Evolutionary conservation across 2,113 vertebrate species (phyloP), one percentile per base, ranked within the genome.

Genomic region (Hippocampus mohnikei): DNA sequence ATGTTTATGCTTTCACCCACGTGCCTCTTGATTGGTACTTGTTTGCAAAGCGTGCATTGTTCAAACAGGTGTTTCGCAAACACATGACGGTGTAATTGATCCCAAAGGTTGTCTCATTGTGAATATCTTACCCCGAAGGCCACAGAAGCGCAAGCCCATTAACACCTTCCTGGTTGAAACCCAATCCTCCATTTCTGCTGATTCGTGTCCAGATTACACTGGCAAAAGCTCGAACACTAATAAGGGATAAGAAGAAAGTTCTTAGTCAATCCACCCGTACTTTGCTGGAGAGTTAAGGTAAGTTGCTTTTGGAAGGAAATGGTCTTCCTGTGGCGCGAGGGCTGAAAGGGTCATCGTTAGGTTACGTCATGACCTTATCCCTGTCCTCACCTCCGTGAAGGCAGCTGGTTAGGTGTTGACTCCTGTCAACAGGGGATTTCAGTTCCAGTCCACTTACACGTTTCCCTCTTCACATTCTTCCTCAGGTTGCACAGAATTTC

Each of bases 331-430:
- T 62, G 73, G 82, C 82, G 86, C 87, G 82, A 79, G 79, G 88
- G 81, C 84, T 82, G 70, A 76, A 52, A 0, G 72, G 81, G 87
- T 89, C 88, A 88, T 88, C 87, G 27, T 42, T 2, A 61, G 73
- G 77, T 80, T 29, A 73, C 61, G 76, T 85, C 82, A 18, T 29
- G 76, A 83, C 79, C 83, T 72, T 71, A 83, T 82, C 75, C 52
- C 78, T 71, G 77, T 84, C 86, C 72, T 70, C 86, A 62, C 78
- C 78, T 74, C 67, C 72, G 40, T 29, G 40, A 60, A 64, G 71
- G 52, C 72, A 25, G 41, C 68, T 79, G 77, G 27, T 78, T 44
- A 70, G 69, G 63, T 82, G 71, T 80, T 48, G 69, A 72, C 79
- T 37, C n/a, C 67, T 82, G 81, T 88, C 88, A 83, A 71, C 75